Evolutionary conservation across 2,888 invertebrate species (phyloP), one percentile per base, ranked within the genome.

Genomic region (Drosophila infuscata): DNA sequence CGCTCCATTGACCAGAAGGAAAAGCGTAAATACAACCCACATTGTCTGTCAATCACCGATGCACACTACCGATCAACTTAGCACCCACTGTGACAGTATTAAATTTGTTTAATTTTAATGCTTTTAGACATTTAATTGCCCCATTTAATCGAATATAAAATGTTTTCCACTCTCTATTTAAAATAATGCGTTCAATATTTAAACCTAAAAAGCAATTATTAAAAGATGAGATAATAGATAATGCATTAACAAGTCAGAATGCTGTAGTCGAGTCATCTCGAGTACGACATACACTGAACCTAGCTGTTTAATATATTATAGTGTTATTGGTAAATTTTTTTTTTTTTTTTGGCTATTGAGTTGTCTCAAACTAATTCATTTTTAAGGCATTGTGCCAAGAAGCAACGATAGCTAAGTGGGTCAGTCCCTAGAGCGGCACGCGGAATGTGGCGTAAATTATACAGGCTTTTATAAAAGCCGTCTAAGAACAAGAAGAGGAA

Each of bases 371-470:
- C 29, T 48, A 46, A 52, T 57, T 62, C 51, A 29, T 48, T 48
- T 48, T 17, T 8, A 41, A 48, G 33, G 33, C 33, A 32, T 41
- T 5, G n/a, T 52, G 71, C 58, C 43, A 62, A 66, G 52, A 33
- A 35, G 36, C 61, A 61, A 12, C 11, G 20, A 54, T 15, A n/a
- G 15, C 11, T 33, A 69, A 64, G 46, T 49, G 53, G 48, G 41
- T 25, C 58, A 20, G 15, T 56, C 38, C 63, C 35, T 30, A 29
- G 12, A 17, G 3, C 12, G 20, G 30, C 41, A 41, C 43, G 29
- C 36, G 30, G 58, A 61, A 54, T 53, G 51, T 71, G 64, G 66
- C 52, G 71, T 74, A 64, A 67, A 73, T 70, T 61, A 25, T 38
- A 38, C 25, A 43, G 25, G 32, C 48, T 53, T 63, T 49, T 36